Evolutionary conservation across 2,888 invertebrate species (phyloP).

Genomic region (Megamerina dolium): DNA sequence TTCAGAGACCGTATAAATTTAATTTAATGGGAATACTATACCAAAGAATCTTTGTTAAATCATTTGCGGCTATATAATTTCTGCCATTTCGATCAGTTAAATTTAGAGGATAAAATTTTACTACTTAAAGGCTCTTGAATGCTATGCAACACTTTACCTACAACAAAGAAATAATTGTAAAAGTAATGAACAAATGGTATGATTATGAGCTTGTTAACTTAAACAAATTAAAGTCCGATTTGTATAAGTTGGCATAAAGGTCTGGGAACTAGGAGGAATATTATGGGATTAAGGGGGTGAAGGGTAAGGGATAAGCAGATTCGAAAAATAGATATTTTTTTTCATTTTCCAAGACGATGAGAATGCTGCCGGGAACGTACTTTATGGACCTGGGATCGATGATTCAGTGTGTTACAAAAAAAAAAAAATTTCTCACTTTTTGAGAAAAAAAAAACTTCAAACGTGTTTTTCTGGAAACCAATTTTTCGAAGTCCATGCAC

Average conservation of each 20-base stretch:
- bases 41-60: conserved; percentile 3
- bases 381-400: too few relatives aligned
- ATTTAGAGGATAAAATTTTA: background rate
- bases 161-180: conserved; percentile 3
- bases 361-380: too few relatives aligned
- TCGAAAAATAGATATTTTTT: too few relatives aligned
- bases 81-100: background rate
- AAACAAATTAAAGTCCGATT: conserved; percentile 5
- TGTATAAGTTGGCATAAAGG: background rate
- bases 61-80: background rate
- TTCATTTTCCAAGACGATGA: too few relatives aligned
- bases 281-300: too few relatives aligned
- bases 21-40: conserved; percentile 5
- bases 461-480: too few relatives aligned
- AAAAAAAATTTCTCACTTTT: too few relatives aligned
- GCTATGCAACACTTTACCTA: conserved; percentile 2
- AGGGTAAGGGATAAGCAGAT: too few relatives aligned
- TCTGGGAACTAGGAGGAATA: background rate
- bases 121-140: background rate
- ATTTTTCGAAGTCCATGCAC: too few relatives aligned
- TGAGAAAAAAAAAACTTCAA: too few relatives aligned
- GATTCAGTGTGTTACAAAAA: too few relatives aligned
- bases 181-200: conserved; percentile 9
- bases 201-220: conserved; percentile 1
- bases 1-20: conserved; percentile 2